Conservation (phyloP, 2,113 vertebrate species). For the Eurystomus gularis region DNA sequence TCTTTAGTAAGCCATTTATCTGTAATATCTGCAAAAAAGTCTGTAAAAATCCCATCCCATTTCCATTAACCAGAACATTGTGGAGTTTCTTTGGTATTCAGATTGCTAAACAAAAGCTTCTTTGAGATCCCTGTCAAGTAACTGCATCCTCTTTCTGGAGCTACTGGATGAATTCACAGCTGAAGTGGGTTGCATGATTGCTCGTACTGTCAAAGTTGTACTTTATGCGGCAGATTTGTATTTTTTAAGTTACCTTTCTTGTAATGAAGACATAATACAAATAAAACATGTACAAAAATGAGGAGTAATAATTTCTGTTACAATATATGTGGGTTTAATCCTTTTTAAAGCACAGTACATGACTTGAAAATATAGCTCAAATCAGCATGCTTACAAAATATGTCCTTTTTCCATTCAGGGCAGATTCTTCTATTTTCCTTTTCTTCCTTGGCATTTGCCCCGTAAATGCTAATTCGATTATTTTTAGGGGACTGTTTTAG, state of each 20-base stretch:
- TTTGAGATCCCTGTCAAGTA: slow-evolving; percentile 42
- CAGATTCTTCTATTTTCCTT: not conserved
- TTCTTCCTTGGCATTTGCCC: slow-evolving; percentile 9
- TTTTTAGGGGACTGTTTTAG: not conserved
- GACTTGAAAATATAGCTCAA: slow-evolving; percentile 28
- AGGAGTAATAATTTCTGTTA: slow-evolving; percentile 55
- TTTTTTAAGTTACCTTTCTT: slow-evolving; percentile 73
- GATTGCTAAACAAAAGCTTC: slow-evolving; percentile 42
- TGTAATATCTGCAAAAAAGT: not conserved
- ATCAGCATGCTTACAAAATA: slow-evolving; percentile 33
- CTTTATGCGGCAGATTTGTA: slow-evolving; percentile 64
- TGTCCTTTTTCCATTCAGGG: not conserved
- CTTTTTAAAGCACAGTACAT: slow-evolving; percentile 54
- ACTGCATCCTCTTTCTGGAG: slow-evolving; percentile 25
- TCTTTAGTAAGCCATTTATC: not conserved
- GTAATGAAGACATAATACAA: slow-evolving; percentile 69
- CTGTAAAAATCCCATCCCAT: not conserved
- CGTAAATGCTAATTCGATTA: not conserved
- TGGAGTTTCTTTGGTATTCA: slow-evolving; percentile 37
- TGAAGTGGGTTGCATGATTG: slow-evolving; percentile 71
- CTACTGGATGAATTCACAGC: not conserved
- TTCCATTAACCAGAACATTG: slow-evolving; percentile 23
- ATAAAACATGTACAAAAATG: slow-evolving; percentile 75
- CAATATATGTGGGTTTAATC: slow-evolving; percentile 65
- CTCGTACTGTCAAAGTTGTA: slow-evolving; percentile 62